These are phyloP conservation scores for Meliscaeva auricollis DNA, from an alignment of 2,888 invertebrate genomes.

Conservation along the genomic window DNA sequence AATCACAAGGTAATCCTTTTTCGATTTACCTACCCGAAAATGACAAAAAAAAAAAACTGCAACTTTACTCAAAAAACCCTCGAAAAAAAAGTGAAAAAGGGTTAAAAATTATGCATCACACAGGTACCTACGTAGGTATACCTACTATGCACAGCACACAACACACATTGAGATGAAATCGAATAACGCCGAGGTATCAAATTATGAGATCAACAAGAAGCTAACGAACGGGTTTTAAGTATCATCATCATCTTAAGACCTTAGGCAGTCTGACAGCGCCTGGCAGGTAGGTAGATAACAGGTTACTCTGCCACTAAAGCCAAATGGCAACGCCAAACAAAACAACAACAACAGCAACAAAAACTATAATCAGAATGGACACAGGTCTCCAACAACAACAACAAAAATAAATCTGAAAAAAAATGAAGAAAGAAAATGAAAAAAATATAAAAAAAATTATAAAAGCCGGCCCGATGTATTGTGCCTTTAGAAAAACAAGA, in stretches of 20 bases:
- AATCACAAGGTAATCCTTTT: slow-evolving; percentile 47
- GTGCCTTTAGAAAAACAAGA: slow-evolving; percentile 37
- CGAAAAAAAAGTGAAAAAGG: slow-evolving; percentile 35
- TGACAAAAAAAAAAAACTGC: slow-evolving; percentile 40
- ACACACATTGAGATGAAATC: slow-evolving; percentile 62
- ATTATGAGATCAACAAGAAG: slow-evolving; percentile 77
- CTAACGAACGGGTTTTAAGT: slow-evolving; percentile 77
- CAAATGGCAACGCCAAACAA: slow-evolving; percentile 56
- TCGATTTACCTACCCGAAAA: slow-evolving; percentile 30
- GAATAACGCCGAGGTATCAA: slow-evolving; percentile 75
- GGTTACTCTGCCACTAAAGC: slow-evolving; percentile 53
- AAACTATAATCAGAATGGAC: slow-evolving; percentile 70
- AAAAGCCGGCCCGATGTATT: slow-evolving; percentile 33
- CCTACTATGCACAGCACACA: background rate
- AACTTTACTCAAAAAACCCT: slow-evolving; percentile 28
- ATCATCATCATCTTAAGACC: slow-evolving; percentile 74
- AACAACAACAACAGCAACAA: slow-evolving; percentile 29
- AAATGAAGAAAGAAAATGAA: slow-evolving; percentile 51
- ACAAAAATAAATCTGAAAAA: slow-evolving; percentile 32
- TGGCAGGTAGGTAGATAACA: slow-evolving; percentile 75
- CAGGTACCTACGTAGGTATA: background rate
- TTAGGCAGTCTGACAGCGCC: slow-evolving; percentile 71
- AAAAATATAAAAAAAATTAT: slow-evolving; percentile 32
- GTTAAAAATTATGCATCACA: slow-evolving; percentile 63
- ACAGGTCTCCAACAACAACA: slow-evolving; percentile 39